Conservation (phyloP, 2,113 vertebrate genomes). For the Pollimyrus isidori region DNA sequence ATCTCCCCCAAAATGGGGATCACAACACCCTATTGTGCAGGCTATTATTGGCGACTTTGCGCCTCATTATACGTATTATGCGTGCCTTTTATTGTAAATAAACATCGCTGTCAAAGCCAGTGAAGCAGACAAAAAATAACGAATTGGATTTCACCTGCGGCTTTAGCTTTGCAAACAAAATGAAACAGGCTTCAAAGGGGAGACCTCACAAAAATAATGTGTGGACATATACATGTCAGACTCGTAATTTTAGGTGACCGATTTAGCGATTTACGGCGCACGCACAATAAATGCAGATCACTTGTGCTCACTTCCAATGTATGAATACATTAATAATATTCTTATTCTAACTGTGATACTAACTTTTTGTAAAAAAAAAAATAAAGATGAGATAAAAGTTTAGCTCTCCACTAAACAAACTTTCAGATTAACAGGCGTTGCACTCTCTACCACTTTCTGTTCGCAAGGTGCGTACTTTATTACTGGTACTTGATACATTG, state of each 20-base stretch:
- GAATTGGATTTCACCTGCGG: conserved; percentile 50
- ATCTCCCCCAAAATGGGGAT: conserved; percentile 50
- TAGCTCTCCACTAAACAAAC: background rate
- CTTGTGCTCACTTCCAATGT: background rate
- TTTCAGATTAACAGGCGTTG: background rate
- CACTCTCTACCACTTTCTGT: background rate
- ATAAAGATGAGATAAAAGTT: background rate
- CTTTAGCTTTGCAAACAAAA: conserved; percentile 38
- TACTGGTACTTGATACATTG: background rate
- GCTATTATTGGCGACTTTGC: conserved; percentile 51
- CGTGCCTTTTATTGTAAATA: conserved; percentile 51
- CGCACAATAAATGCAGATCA: background rate
- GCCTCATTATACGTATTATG: conserved; percentile 63
- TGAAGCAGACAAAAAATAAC: conserved; percentile 35
- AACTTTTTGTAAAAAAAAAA: background rate
- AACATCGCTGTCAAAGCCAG: conserved; percentile 45
- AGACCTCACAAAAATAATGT: conserved; percentile 21
- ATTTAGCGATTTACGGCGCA: background rate
- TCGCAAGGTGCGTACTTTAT: background rate
- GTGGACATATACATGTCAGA: background rate
- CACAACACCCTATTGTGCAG: conserved; percentile 51
- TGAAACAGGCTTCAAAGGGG: conserved; percentile 3
- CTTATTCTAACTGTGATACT: background rate
- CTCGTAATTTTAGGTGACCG: background rate
- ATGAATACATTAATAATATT: background rate